Evolutionary conservation across 2,888 invertebrate species (phyloP).

Genomic region (Metallyticus violacea): DNA sequence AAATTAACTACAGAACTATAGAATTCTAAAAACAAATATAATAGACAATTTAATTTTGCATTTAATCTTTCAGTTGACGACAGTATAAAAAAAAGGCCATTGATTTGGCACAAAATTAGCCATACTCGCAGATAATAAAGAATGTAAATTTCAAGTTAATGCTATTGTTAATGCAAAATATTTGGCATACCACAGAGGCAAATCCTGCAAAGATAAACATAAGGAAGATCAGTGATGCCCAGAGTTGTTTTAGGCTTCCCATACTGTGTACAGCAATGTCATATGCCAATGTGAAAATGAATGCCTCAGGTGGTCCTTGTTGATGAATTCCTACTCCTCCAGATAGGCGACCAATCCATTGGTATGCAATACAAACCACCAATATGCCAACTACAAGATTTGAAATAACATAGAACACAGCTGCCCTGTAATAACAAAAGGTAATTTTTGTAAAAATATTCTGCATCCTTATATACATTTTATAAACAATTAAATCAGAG

Average conservation of each 20-base stretch:
- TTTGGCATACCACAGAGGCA: slow-evolving; percentile 59
- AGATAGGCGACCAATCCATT: slow-evolving; percentile 44
- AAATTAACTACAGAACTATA: too few relatives aligned
- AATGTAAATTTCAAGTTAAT: too few relatives aligned
- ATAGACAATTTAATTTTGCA: too few relatives aligned
- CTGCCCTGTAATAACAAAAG: slow-evolving; percentile 54
- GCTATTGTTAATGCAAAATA: too few relatives aligned
- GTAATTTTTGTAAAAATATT: too few relatives aligned
- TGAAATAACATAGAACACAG: slow-evolving; percentile 54
- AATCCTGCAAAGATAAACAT: slow-evolving; percentile 58
- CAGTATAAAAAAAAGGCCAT: too few relatives aligned
- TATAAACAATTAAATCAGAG: too few relatives aligned
- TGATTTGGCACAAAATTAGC: too few relatives aligned
- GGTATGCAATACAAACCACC: slow-evolving; percentile 57
- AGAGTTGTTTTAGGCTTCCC: slow-evolving; percentile 50
- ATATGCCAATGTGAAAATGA: slow-evolving; percentile 59
- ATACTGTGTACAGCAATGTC: slow-evolving; percentile 52
- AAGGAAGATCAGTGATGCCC: slow-evolving; percentile 57
- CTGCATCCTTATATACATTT: too few relatives aligned
- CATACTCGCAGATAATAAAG: too few relatives aligned
- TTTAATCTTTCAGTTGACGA: too few relatives aligned
- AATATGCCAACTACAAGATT: slow-evolving; percentile 58
- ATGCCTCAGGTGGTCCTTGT: slow-evolving; percentile 50
- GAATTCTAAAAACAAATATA: too few relatives aligned
- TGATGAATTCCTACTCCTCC: background rate